phyloP scores from a whole-genome alignment of 2,113 vertebrate species.

The Formicarius rufipectus region DNA sequence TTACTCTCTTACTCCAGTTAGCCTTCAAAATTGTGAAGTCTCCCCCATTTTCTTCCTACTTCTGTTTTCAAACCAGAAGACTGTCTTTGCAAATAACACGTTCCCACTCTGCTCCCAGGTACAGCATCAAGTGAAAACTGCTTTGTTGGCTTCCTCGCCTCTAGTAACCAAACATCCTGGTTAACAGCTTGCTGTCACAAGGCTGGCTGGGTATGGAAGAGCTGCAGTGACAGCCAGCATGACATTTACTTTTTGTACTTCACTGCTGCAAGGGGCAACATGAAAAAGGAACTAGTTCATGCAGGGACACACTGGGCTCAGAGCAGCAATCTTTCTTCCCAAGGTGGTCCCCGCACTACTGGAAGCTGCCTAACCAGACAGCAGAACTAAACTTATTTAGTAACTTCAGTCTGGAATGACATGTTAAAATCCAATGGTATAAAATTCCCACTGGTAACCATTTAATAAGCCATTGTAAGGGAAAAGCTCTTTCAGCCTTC shows the following conservation, averaged over 20 bases:
- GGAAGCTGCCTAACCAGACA: not conserved
- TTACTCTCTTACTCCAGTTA: not conserved
- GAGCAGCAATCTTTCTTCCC: not conserved
- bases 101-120: not conserved
- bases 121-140: not conserved
- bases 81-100: not conserved
- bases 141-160: not conserved
- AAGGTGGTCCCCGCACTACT: not conserved
- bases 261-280: not conserved
- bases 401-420: not conserved
- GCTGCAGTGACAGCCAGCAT: not conserved
- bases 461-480: not conserved
- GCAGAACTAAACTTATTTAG: not conserved
- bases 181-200: not conserved
- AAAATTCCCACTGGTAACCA: not conserved
- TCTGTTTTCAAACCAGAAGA: not conserved
- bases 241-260: not conserved
- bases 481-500: not conserved
- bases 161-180: not conserved
- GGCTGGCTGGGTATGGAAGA: not conserved
- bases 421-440: not conserved
- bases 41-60: not conserved
- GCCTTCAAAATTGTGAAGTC: not conserved
- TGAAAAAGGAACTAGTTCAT: not conserved
- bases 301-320: not conserved